Evolutionary conservation across 2,888 invertebrate genomes (phyloP), one percentile per base, ranked within the genome.

Genomic region (Parnassius apollo): DNA sequence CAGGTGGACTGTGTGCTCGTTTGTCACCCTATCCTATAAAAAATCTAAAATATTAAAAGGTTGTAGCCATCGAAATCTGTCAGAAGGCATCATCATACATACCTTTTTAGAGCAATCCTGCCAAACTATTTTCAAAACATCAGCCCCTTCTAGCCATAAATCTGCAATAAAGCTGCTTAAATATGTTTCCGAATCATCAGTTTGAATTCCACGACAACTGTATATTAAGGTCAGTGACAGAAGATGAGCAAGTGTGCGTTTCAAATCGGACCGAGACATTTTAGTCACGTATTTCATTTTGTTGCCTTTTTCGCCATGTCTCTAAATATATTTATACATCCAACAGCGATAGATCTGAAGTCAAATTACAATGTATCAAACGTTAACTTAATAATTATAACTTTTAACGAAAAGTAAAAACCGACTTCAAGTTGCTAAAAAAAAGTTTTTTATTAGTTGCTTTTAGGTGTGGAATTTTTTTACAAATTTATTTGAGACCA

Each of bases 101-200:
- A 92, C 92, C 75, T 90, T 91, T 68, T 88, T 91, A 0, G 92
- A 88, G 62, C 92, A 93, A 69, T 92, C 91, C 59, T 85, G 78
- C 92, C 92, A 93, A 67, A 92, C 82, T 56, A 91, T 86, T 60
- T 81, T 81, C 12, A 90, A 73, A 9, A 92, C 77, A 67, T 91
- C 89, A 42, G 86, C 82, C 2, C 92, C 90, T 69, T 92, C 92
- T 1, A 90, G 69, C 92, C 92, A 92, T 64, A 92, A 74, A 73
- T 92, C 92, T 1, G 92, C 91, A 11, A 88, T 74, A 66, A 91
- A 84, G 48, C 78, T 78, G 68, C 89, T 91, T 64, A 86, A 67
- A 70, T 88, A 84, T 11, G 85, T 74, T 57, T 91, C 86, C 8
- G 82, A 73, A 59, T 87, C 85, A 42, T 81, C 80, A 62, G 74